Percentiles rank a stretch among this genome's conserved stretches.
phyloP scores from a whole-genome alignment of 2,888 invertebrate species.

The Dorcus hopei region DNA sequence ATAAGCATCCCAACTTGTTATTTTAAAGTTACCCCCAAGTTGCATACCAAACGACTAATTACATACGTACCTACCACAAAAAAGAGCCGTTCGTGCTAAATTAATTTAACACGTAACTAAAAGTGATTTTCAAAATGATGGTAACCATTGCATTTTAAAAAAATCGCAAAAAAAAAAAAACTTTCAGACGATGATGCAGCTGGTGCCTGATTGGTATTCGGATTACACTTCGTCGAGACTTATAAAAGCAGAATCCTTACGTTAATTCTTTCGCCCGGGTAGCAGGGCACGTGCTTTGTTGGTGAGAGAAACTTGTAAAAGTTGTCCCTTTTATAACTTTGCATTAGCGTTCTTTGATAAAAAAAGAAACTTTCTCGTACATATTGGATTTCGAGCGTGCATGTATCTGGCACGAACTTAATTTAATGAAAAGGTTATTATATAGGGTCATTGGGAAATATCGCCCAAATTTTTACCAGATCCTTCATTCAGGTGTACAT shows the following conservation, averaged over 20 bases:
- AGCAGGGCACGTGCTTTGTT: conserved; percentile 24
- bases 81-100: too few relatives aligned
- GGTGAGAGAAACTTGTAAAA: conserved; percentile 9
- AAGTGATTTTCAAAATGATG: too few relatives aligned
- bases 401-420: background rate
- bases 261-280: conserved; percentile 32
- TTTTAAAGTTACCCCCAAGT: too few relatives aligned
- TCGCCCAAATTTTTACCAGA: too few relatives aligned
- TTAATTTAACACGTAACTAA: too few relatives aligned
- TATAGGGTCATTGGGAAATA: too few relatives aligned
- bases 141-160: background rate
- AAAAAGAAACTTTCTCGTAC: background rate
- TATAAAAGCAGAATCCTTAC: conserved; percentile 34
- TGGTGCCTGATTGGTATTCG: conserved; percentile 40
- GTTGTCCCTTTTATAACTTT: conserved; percentile 12
- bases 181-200: conserved; percentile 17
- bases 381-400: conserved; percentile 1
- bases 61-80: too few relatives aligned
- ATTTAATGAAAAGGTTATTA: too few relatives aligned
- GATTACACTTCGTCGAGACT: conserved; percentile 34
- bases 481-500: too few relatives aligned
- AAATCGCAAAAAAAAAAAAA: conserved; percentile 5
- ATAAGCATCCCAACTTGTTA: too few relatives aligned
- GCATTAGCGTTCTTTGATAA: background rate
- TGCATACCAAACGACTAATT: too few relatives aligned